These are phyloP conservation scores for Caerostris extrusa DNA, from an alignment of 1,140 invertebrate genomes.

Conservation along the genomic window DNA sequence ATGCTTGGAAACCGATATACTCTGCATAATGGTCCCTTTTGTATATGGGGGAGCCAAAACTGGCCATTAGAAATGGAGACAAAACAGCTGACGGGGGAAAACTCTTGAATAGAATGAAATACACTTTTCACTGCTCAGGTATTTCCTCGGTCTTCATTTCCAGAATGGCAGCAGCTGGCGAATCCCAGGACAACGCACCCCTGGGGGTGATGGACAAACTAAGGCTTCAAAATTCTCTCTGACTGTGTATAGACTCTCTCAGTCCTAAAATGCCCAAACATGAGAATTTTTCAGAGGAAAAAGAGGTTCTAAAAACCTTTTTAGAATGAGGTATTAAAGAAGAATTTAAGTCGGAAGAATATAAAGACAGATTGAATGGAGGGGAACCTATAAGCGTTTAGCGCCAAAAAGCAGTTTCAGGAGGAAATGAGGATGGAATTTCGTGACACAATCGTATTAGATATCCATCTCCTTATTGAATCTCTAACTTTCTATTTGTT, in stretches of 20 bases:
- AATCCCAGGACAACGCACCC: neutral
- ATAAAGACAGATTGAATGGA: neutral
- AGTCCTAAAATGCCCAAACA: neutral
- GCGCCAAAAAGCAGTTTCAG: neutral
- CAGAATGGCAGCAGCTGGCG: constrained; percentile 63
- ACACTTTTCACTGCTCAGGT: constrained; percentile 60
- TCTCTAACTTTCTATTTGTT: neutral
- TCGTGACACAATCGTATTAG: constrained; percentile 15
- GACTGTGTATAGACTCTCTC: neutral
- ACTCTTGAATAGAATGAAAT: constrained; percentile 66
- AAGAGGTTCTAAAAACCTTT: neutral
- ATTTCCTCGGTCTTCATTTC: constrained; percentile 64
- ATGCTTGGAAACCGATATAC: constrained; percentile 1
- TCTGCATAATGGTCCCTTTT: constrained; percentile 71
- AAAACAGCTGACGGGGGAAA: constrained; percentile 61
- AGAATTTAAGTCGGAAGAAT: constrained; percentile 12
- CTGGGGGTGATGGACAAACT: constrained; percentile 69
- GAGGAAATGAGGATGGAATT: neutral
- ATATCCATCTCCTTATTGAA: constrained; percentile 43
- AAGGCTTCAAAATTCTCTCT: constrained; percentile 1
- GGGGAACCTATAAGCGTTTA: neutral
- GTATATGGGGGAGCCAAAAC: neutral
- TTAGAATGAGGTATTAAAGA: constrained; percentile 37
- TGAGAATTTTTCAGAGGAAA: neutral
- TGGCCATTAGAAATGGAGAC: constrained; percentile 69